Percentiles rank a stretch among this genome's conserved stretches.
Conservation (phyloP, 1,140 invertebrate genomes). For the Antheraea mylitta region DNA sequence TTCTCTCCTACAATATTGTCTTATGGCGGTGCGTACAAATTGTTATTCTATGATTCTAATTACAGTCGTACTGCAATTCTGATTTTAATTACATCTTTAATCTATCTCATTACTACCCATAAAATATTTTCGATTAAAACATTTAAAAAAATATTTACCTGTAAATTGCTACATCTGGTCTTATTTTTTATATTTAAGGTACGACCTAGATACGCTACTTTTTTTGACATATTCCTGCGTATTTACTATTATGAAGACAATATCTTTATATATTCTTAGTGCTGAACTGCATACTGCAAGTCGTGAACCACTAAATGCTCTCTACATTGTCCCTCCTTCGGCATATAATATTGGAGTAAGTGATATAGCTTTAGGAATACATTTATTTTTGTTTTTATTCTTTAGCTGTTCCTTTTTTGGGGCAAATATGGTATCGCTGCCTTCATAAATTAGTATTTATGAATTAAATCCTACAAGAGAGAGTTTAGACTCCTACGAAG, state of each 20-base stretch:
- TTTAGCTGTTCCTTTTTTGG: not conserved
- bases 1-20: too few relatives aligned
- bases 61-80: too few relatives aligned
- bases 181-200: constrained; percentile 14
- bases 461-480: too few relatives aligned
- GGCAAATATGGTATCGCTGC: too few relatives aligned
- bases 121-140: too few relatives aligned
- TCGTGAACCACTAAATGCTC: constrained; percentile 29
- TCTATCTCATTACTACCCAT: too few relatives aligned
- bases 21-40: too few relatives aligned
- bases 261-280: constrained; percentile 19
- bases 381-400: not conserved
- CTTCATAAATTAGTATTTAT: too few relatives aligned
- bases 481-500: too few relatives aligned
- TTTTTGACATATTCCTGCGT: constrained; percentile 7
- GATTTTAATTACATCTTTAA: too few relatives aligned
- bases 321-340: constrained; percentile 28
- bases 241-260: constrained; percentile 15
- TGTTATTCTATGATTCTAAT: too few relatives aligned
- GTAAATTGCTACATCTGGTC: not conserved
- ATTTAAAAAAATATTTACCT: too few relatives aligned
- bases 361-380: not conserved
- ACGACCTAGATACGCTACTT: constrained; percentile 15
- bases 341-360: constrained; percentile 36
- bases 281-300: constrained; percentile 34